Evolutionary conservation across 2,113 vertebrate species (phyloP), one percentile per base, ranked within the genome.

Genomic region (Trichechus manatus): DNA sequence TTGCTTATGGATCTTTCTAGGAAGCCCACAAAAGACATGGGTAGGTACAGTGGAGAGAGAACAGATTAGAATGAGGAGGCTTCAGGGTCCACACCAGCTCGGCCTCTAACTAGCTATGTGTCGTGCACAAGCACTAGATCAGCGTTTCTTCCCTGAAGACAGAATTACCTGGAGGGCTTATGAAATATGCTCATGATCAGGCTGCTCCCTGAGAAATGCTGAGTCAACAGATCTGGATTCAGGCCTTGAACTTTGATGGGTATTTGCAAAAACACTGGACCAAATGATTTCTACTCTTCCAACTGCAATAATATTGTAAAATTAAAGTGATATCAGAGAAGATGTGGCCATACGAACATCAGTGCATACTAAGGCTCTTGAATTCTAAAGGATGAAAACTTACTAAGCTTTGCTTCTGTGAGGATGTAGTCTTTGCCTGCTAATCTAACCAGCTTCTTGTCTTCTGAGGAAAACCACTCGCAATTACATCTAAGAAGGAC

Each of bases 241-340:
- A 89, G 50, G n/a, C 66, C 29, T 10, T 44, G 50, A 36, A 10
- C 31, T 42, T 64, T 0, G 0, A 3, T 11, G 22, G 29, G 5
- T 88, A 53, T 92, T 81, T 74, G 47, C 20, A 83, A 91, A 91
- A 95, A 83, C 36, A 27, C 5, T 74, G 31, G 19, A 61, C 22
- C 23, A 89, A 36, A 79, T 90, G 81, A 88, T 29, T n/a, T 56
- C 13, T 85, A 56, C 50, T 29, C 14, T 77, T 87, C 75, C 77
- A 88, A 47, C 10, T 63, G 5, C 70, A 74, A 33, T 17, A 91
- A 44, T 75, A 90, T 87, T 89, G 92, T 68, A 92, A 82, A 85
- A 78, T 68, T 68, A 81, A 85, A 95, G 10, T 11, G 50, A 97
- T 93, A 86, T 80, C 44, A 84, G 89, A 91, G 86, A 72, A 78